Evolutionary conservation across 2,797 vertebrate genomes (phyloP), one percentile per base, ranked within the genome.

Genomic region (Chrosomus eos): DNA sequence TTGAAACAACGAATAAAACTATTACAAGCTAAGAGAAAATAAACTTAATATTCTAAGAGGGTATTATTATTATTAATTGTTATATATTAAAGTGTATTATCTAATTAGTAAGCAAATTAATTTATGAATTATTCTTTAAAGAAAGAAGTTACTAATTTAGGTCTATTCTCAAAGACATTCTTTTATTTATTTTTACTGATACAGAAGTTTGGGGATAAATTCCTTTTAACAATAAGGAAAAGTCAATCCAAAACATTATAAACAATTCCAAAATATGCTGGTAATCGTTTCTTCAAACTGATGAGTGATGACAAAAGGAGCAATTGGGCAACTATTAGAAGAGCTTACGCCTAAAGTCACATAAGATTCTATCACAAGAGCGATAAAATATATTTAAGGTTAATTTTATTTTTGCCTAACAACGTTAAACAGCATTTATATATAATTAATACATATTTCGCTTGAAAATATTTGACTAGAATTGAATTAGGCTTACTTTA

Each of bases 401-500:
- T 28, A 38, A 9, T 71, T 71, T 21, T 28, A 0, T 55, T 43
- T n/a, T 58, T 43, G 1, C 16, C 10, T 11, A 14, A 14, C 11
- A 3, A 19, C 14, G 38, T 58, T 51, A 21, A 28, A 72, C 1
- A 23, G 2, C 28, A 68, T 33, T 45, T 45, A 5, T 16, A 66
- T 45, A 28, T 23, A 31, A 28, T 3, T 28, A 62, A 62, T 62
- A 62, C 5, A 31, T 33, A 40, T 64, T 19, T 51, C 13, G 2
- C 18, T 36, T 38, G 6, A 53, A 33, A 16, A 40, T 53, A 76
- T 67, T 26, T 76, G n/a, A 33, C n/a, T 19, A 48, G 36, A 53
- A 43, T 58, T 58, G 9, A 55, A 75, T 75, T 31, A 66, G 16
- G 60, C 58, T 67, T 53, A 40, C 60, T 75, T 66, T 75, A 23